These are phyloP conservation scores for Champsocephalus gunnari DNA, from an alignment of 2,797 vertebrate species.

Conservation along the genomic window DNA sequence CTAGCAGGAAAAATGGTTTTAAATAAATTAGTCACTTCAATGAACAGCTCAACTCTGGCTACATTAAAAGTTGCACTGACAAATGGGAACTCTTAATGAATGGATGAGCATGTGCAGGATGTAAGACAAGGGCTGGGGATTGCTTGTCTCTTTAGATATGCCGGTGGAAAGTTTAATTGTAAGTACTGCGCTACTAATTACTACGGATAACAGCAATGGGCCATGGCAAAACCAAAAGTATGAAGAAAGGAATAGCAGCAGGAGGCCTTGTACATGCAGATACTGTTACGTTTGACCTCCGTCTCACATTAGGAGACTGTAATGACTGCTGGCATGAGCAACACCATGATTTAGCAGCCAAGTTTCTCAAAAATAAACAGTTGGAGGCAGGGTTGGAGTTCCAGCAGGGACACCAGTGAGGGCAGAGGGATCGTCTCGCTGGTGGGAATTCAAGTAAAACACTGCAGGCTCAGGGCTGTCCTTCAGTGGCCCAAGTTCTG, in stretches of 20 bases:
- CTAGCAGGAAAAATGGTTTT: slow-evolving; percentile 5
- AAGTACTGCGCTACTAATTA: slow-evolving; percentile 29
- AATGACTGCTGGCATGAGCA: slow-evolving; percentile 19
- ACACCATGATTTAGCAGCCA: slow-evolving; percentile 10
- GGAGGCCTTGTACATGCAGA: slow-evolving; percentile 13
- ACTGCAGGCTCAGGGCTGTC: slow-evolving; percentile 4
- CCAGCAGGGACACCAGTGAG: no score
- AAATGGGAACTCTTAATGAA: slow-evolving; percentile 15
- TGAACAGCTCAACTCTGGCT: slow-evolving; percentile 3
- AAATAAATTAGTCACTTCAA: slow-evolving; percentile 26
- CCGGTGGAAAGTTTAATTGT: background rate
- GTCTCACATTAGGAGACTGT: background rate
- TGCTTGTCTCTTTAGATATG: slow-evolving; percentile 10
- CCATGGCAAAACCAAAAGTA: slow-evolving; percentile 22
- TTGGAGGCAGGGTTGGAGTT: slow-evolving; percentile 6
- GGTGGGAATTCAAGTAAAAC: background rate
- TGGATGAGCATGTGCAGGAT: slow-evolving; percentile 11
- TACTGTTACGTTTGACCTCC: slow-evolving; percentile 23
- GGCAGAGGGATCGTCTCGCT: no score
- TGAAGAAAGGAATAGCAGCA: slow-evolving; percentile 5
- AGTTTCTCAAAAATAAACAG: slow-evolving; percentile 21
- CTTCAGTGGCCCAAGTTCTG: background rate
- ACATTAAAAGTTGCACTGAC: slow-evolving; percentile 15
- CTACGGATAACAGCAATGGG: slow-evolving; percentile 13
- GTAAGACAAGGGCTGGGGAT: background rate